phyloP scores from a whole-genome alignment of 1,140 invertebrate genomes.

The Muscidifurax raptorellus region DNA sequence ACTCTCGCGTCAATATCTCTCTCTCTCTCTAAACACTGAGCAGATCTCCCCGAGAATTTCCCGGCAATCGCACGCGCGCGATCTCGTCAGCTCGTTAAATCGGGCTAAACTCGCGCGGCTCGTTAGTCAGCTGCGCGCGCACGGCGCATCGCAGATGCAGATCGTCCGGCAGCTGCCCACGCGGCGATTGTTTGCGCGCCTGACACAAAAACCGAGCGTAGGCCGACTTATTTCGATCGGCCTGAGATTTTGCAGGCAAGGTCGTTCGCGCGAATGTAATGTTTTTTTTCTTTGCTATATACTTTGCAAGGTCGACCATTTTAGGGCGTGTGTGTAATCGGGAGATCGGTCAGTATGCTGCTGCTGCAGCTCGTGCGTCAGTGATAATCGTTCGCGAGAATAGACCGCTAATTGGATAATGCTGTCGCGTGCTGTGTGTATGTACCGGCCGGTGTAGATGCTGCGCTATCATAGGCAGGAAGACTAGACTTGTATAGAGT shows the following conservation, averaged over 20 bases:
- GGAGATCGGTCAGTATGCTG: too few relatives aligned
- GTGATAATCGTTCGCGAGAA: conserved; percentile 34
- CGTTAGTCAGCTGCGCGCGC: neutral
- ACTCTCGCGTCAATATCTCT: too few relatives aligned
- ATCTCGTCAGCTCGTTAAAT: neutral
- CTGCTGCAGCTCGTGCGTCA: conserved; percentile 31
- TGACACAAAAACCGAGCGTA: neutral
- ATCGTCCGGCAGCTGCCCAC: conserved; percentile 14
- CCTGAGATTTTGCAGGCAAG: neutral
- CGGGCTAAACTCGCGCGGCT: neutral
- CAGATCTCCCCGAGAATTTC: neutral
- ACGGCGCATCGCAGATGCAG: conserved; percentile 3
- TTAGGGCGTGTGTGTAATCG: too few relatives aligned
- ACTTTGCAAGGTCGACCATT: too few relatives aligned
- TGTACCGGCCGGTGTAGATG: neutral
- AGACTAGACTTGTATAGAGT: neutral
- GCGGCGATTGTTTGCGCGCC: conserved; percentile 20
- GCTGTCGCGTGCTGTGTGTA: too few relatives aligned
- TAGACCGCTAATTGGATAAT: conserved; percentile 43
- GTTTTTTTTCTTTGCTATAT: too few relatives aligned
- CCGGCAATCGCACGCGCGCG: neutral
- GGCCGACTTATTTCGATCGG: conserved; percentile 45
- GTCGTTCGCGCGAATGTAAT: neutral
- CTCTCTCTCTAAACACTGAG: too few relatives aligned
- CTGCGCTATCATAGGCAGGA: neutral